phyloP scores from a whole-genome alignment of 2,888 invertebrate genomes.

The Tipula helvola region DNA sequence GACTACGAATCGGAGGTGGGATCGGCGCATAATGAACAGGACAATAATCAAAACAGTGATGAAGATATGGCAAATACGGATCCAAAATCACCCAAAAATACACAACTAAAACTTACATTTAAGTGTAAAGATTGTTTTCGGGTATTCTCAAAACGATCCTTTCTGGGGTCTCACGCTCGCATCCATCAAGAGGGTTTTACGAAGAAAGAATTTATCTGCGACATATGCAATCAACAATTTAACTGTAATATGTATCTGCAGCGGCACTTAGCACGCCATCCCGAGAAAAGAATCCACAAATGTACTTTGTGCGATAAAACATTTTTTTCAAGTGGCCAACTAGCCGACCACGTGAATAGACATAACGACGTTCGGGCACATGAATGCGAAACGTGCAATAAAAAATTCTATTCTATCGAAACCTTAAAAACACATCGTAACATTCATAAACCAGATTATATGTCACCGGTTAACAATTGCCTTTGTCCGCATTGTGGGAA shows the following conservation, averaged over 20 bases:
- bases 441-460: conserved; percentile 41
- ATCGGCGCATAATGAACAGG: neutral
- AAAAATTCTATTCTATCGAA: conserved; percentile 42
- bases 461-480: conserved; percentile 39
- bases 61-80: neutral
- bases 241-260: conserved; percentile 33
- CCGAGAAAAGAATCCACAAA: conserved; percentile 37
- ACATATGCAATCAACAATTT: conserved; percentile 38
- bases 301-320: conserved; percentile 45
- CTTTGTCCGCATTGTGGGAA: conserved; percentile 25
- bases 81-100: neutral
- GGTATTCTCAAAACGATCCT: neutral
- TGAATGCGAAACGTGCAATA: conserved; percentile 28
- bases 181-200: neutral
- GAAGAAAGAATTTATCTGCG: conserved; percentile 29
- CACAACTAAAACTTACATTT: neutral
- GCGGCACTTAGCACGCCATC: conserved; percentile 41
- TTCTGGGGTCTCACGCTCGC: neutral
- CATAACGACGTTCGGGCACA: conserved; percentile 38
- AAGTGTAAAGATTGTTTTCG: neutral
- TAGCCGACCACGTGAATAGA: conserved; percentile 40
- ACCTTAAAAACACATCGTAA: conserved; percentile 43
- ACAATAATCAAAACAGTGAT: neutral
- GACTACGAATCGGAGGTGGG: neutral
- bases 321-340: conserved; percentile 44